Base-by-base conservation (phyloP, 2,888 invertebrate species). In the Pyrochroa serraticornis region DNA sequence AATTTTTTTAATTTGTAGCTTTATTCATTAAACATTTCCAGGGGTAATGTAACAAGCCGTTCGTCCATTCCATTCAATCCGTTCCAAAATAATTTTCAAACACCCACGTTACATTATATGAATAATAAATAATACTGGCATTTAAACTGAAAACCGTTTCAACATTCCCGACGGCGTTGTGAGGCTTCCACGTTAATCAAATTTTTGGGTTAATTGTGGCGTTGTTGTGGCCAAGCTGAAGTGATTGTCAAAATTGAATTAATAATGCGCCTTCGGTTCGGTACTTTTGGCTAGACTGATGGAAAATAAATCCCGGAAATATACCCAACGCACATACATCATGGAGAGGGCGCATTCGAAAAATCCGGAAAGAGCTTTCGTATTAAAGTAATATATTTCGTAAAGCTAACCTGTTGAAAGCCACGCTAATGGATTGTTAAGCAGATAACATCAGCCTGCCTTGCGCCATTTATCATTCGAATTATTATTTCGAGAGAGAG, bases 401-500 rank as follows among this genome's bases (percentile, higher is more conserved):
- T 49, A 54, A 61, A 64, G 66, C 56, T 66, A 60, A 66, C 66
- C 64, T 66, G 66, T 66, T 66, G 66, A 63, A 59, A 56, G 63
- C 60, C 36, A 53, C 64, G 58, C 64, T 66, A 64, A 66, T 66
- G 66, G 66, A 66, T 66, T 64, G 66, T 66, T 66, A 63, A 63
- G 59, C 59, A 61, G 64, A 66, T 66, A 66, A 61, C 60, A 64
- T 64, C 64, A 53, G 22, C 22, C 55, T 37, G 58, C 51, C 55
- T 60, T 60, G 36, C 51, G 36, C 58, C 63, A 66, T 66, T 66
- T 61, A 66, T 66, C 64, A 64, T 64, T 58, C 43, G 58, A 61
- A 64, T 63, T 64, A 64, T 63, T 66, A 63, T 64, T 64, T 64
- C 55, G 48, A 46, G 31, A 34, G 43, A 44, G 46, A 22, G 22